A percentile compares a stretch with the other conserved stretches of the same genome.
phyloP scores from a whole-genome alignment of 2,113 vertebrate genomes.

The Cyprinodon variegatus region DNA sequence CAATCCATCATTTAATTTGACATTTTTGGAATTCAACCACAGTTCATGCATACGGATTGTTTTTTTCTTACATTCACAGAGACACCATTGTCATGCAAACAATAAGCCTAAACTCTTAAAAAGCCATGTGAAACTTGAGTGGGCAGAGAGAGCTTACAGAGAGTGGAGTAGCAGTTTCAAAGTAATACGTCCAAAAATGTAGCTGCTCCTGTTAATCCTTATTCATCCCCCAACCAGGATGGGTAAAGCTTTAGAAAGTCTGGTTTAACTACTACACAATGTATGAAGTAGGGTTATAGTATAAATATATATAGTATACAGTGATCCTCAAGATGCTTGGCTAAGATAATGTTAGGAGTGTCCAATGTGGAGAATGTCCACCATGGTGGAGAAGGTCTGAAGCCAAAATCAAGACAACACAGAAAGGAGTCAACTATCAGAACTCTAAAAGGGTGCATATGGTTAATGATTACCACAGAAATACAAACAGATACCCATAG shows the following conservation, averaged over 20 bases:
- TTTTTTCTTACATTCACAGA: slow-evolving; percentile 52
- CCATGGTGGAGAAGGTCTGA: too few relatives aligned
- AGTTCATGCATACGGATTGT: slow-evolving; percentile 22
- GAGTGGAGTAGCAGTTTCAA: slow-evolving; percentile 9
- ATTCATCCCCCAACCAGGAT: background rate
- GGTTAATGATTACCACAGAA: too few relatives aligned
- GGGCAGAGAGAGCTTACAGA: slow-evolving; percentile 14
- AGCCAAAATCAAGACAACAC: too few relatives aligned
- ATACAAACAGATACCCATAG: too few relatives aligned
- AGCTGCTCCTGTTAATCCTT: background rate
- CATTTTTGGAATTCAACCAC: slow-evolving; percentile 58
- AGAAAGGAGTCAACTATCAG: too few relatives aligned
- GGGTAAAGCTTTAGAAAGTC: background rate
- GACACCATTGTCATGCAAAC: slow-evolving; percentile 64
- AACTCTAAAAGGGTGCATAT: too few relatives aligned
- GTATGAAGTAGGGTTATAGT: background rate
- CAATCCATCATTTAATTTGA: slow-evolving; percentile 25
- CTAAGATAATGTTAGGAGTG: too few relatives aligned
- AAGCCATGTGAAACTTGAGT: slow-evolving; percentile 58
- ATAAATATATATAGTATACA: too few relatives aligned
- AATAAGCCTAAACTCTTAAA: slow-evolving; percentile 61
- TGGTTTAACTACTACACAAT: background rate
- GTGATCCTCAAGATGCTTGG: too few relatives aligned
- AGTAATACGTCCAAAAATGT: background rate
- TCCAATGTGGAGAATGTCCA: too few relatives aligned